Base-by-base conservation (phyloP, 2,113 vertebrate species). In the Acanthochromis polyacanthus region DNA sequence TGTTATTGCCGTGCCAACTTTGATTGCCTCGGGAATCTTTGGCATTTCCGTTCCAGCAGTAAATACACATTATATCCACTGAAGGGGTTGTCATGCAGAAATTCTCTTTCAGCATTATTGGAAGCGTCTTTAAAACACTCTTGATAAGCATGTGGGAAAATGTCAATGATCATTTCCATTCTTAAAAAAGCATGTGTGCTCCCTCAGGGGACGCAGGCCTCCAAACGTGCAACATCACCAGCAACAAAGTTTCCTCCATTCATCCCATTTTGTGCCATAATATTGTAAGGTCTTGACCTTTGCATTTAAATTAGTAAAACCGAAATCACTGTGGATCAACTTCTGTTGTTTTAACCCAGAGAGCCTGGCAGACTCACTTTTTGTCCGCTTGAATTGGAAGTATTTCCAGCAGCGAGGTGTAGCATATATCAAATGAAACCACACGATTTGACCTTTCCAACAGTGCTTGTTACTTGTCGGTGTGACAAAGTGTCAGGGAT, bases 11-110 rank as follows among this genome's bases (percentile, higher is more conserved):
- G 4, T 50, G 71, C 50, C 20, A 59, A 51, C 30, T 61, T 60
- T 25, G 28, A 79, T 32, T 76, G 38, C 62, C 48, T 22, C 9
- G 52, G 51, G 66, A 68, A 56, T 55, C 16, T 23, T 36, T 78
- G 46, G 30, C 57, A 48, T 53, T 79, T 79, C 10, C 16, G 17
- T 61, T 66, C 23, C 20, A 50, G 15, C 10, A 46, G 48, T 38
- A 75, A 66, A 65, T 30, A 48, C 19, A 32, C 12, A 7, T 61
- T 36, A 23, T 23, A 66, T 48, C 20, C 38, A 20, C 46, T 52
- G 55, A 43, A 53, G 36, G 12, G 38, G 52, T 63, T 69, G 51
- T 40, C 23, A 15, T 25, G 5, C 22, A 16, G 8, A 17, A 12
- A 40, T n/a, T 10, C 1, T 14, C 48, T 25, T 46, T 50, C 20